Evolutionary conservation across 2,113 vertebrate species (phyloP), one percentile per base, ranked within the genome.

Genomic region (Cairina moschata): DNA sequence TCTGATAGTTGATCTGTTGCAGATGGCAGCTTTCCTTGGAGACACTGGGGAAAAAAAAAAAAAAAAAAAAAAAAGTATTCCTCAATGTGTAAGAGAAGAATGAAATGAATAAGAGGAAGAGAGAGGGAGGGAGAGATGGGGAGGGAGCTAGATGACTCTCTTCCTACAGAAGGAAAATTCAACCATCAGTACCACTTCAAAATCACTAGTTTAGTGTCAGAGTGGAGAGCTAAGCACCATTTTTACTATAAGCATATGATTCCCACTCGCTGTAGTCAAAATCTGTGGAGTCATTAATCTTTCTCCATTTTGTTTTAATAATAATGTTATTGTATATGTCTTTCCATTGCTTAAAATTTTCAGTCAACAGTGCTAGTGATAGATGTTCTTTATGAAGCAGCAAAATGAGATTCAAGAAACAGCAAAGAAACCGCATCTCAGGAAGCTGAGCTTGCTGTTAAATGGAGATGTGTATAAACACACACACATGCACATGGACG

Each of bases 401-500:
- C 11, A 68, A 50, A 91, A 73, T 23, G 9, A 52, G 11, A 44
- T 74, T 74, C 28, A 63, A 83, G 21, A 31, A 68, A 32, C 34
- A 59, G 21, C 36, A 62, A 36, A 55, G 31, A 71, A 32, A 28
- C 8, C 3, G 0, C 11, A 22, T 55, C 20, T 62, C 29, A 44
- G 21, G 46, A 60, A 76, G 32, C 32, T 36, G 29, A 79, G 22
- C 22, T 79, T 38, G 10, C 60, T 29, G 32, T 65, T 54, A 79
- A 65, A 54, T 16, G 26, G 31, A 63, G 34, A 28, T 14, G 13
- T 38, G 10, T 42, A 18, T 76, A n/a, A 36, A 36, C 42, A 77
- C 18, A n/a, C 28, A 40, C 34, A 36, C 34, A 38, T 55, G 28
- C 6, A 13, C 13, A 7, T 1, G 6, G 4, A 9, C 1, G 5